phyloP scores from a whole-genome alignment of 2,888 invertebrate species.

The Scrobipalpa atriplicella region DNA sequence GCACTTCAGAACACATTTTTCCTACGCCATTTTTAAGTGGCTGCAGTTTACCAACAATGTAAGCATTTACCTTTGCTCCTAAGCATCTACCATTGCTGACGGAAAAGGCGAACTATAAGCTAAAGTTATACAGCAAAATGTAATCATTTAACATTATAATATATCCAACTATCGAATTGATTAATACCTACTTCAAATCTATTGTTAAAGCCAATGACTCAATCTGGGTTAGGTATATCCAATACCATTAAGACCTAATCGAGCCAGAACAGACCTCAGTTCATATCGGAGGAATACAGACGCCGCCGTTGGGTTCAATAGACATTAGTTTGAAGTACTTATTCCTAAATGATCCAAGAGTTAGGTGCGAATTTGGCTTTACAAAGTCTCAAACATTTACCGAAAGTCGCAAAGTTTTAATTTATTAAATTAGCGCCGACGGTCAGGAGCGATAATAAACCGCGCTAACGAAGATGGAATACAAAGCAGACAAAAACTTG shows the following conservation, averaged over 20 bases:
- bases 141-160: too few species aligned
- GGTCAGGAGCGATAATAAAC: slow-evolving; percentile 16
- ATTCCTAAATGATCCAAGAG: neutral
- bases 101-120: too few species aligned
- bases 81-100: too few species aligned
- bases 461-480: slow-evolving; percentile 18
- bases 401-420: slow-evolving; percentile 1
- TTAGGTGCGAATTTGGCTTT: neutral
- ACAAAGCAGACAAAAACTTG: slow-evolving; percentile 14
- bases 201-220: slow-evolving; percentile 5
- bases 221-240: neutral
- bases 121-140: too few species aligned
- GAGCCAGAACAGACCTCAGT: slow-evolving; percentile 17
- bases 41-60: slow-evolving; percentile 47
- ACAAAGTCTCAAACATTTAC: neutral
- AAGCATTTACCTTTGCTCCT: slow-evolving; percentile 38
- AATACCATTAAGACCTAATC: slow-evolving; percentile 20
- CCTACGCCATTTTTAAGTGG: slow-evolving; percentile 44
- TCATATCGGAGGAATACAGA: slow-evolving; percentile 12
- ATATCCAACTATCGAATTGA: neutral
- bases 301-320: neutral
- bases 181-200: neutral
- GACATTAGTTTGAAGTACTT: neutral
- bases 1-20: slow-evolving; percentile 47
- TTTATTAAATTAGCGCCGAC: slow-evolving; percentile 7